Evolutionary conservation across 1,140 invertebrate genomes (phyloP), one percentile per base, ranked within the genome.

Genomic region (Drosophila sechellia): DNA sequence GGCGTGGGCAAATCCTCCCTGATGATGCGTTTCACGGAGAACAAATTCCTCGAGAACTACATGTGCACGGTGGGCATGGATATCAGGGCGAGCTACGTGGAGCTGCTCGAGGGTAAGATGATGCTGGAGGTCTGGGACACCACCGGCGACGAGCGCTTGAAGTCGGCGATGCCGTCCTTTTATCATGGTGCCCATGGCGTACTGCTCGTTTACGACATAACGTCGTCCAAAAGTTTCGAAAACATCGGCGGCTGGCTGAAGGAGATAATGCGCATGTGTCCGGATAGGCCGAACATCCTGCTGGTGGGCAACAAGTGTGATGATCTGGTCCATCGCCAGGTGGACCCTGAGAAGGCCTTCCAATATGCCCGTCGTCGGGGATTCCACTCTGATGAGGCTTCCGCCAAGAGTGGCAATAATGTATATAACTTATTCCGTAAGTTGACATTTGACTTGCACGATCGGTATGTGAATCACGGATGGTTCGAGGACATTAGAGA

Each of bases 231-330:
- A 5, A 76, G 60, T 12, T 79, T 54, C 13, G 15, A 5, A 0
- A 55, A 56, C 17, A 20, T 79, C 1, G 48, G 40, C 8, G 8
- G 22, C 2, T 84, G 80, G 80, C 53, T 84, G 1, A 3, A n/a
- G 0, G 76, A 84, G 46, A 55, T 84, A 2, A 4, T 3, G 1
- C 27, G 15, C 4, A 3, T 12, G 39, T 48, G 35, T 1, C 8
- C 15, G 4, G 8, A n/a, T 0, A 10, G 4, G 27, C 49, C 68
- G 0, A 52, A 8, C 22, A 4, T 79, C 0, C 10, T 76, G 12
- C 17, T 84, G 37, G 80, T 79, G 53, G 80, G 80, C 4, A 79
- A 57, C 27, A 84, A 84, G 6, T 84, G 80, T 17, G 80, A 84
- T 13, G 54, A 40, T 0, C 31, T 45, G 11, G 22, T 20, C 10